A percentile compares a stretch with the other conserved stretches of the same genome.
Evolutionary conservation across 2,113 vertebrate species (phyloP).

Genomic region (Ictidomys tridecemlineatus): DNA sequence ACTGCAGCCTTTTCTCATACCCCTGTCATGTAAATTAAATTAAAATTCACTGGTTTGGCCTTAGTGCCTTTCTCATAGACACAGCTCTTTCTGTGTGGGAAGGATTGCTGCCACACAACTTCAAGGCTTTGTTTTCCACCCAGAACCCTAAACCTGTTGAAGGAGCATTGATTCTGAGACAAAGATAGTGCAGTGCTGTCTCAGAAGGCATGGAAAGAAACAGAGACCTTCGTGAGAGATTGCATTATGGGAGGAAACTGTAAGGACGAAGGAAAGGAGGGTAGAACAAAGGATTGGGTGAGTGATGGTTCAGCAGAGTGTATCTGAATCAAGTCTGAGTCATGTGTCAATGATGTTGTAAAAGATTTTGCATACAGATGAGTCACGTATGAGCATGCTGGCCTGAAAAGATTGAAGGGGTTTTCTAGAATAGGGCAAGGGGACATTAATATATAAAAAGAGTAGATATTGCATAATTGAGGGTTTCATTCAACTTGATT

Average conservation of each 20-base stretch:
- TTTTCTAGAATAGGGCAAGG: constrained; percentile 26
- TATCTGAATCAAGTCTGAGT: background rate
- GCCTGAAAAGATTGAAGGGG: constrained; percentile 29
- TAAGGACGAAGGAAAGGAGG: background rate
- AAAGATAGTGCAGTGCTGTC: background rate
- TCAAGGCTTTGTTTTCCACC: background rate
- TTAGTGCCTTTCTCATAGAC: background rate
- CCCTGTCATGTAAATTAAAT: background rate
- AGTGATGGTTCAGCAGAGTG: background rate
- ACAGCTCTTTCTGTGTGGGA: background rate
- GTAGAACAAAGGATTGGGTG: background rate
- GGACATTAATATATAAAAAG: background rate
- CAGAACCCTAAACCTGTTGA: background rate
- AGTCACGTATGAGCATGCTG: background rate
- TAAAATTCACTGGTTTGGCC: background rate
- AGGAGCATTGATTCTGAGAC: background rate
- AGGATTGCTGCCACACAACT: background rate
- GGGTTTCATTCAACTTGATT: constrained; percentile 33
- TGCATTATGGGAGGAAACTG: background rate
- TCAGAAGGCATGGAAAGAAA: background rate
- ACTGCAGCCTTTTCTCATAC: background rate
- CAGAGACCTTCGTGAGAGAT: background rate
- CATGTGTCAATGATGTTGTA: background rate
- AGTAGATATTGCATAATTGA: constrained; percentile 42
- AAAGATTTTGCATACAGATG: constrained; percentile 40